Base-by-base conservation (phyloP, 2,797 vertebrate genomes). In the Pelobates cultripes region DNA sequence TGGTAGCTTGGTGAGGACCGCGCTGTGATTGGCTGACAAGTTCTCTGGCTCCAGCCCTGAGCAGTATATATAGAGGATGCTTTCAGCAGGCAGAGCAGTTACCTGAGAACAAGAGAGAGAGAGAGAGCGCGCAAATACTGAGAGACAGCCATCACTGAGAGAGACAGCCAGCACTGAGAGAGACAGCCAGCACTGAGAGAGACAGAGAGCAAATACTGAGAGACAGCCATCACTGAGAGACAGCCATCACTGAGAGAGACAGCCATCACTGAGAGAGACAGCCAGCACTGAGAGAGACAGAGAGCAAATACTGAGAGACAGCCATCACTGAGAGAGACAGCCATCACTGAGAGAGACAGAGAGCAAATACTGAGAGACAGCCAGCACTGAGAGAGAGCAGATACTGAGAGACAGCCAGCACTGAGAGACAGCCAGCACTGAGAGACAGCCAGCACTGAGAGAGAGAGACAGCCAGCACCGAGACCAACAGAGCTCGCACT, bases 1-100 rank as follows among this genome's bases (percentile, higher is more conserved):
- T 6, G 9, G 10, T 2, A 73, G 70, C 78, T 13, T 79, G 42
- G 60, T 43, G 68, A 55, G 45, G 70, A 73, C 43, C 14, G 67
- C 69, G 15, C 17, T 78, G 69, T 70, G 77, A 78, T 78, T 78
- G 77, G 77, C 13, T 51, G 57, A 14, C 9, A 63, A 17, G 3
- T 3, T 5, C 6, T 42, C 43, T 69, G 28, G 64, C n/a, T 3
- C 1, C 40, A 6, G 7, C 13, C 7, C 63, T 13, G 17, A 40
- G 14, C 13, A 12, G 4, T 15, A 77, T 69, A 77, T 15, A 69
- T 43, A 57, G 12, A 28, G 9, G 63, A 15, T 41, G 44, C 6
- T 12, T 43, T 63, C 14, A 5, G 0, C 14, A 8, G 14, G 6
- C 15, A 55, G 4, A 43, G 14, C 15, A 74, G 42, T 60, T n/a